Conservation (phyloP, 2,888 invertebrate species). For the Andrena fulva region DNA sequence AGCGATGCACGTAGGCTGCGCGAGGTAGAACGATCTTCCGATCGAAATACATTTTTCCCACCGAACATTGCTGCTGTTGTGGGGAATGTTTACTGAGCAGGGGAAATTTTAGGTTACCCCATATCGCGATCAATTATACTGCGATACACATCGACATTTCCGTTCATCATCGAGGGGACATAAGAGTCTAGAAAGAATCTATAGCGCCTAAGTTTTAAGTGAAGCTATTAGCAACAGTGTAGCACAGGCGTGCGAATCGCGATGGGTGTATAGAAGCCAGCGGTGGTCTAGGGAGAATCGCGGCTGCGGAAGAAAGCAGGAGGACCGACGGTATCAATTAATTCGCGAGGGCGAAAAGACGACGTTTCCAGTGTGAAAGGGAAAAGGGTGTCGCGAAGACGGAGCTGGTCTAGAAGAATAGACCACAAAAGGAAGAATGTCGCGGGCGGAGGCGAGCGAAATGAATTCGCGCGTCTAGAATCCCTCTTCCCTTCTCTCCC, state of each 20-base stretch:
- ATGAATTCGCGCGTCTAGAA: conserved; percentile 67
- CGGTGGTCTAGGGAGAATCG: background rate
- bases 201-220: background rate
- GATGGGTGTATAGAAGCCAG: background rate
- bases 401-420: conserved; percentile 52
- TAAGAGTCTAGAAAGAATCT: background rate
- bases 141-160: no score
- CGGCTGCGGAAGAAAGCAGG: background rate
- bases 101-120: background rate
- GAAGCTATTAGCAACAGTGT: no score
- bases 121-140: background rate
- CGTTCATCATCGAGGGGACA: no score
- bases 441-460: conserved; percentile 58
- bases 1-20: conserved; percentile 39
- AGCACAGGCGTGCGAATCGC: background rate
- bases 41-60: conserved; percentile 2
- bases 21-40: conserved; percentile 28
- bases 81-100: no score
- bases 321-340: conserved; percentile 54
- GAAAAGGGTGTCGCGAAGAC: conserved; percentile 56
- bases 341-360: conserved; percentile 57
- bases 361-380: conserved; percentile 51
- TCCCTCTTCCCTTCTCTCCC: conserved; percentile 44
- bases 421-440: conserved; percentile 56
- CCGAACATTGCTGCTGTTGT: background rate